Conservation (phyloP, 1,140 invertebrate genomes). For the Aphelinus certus region DNA sequence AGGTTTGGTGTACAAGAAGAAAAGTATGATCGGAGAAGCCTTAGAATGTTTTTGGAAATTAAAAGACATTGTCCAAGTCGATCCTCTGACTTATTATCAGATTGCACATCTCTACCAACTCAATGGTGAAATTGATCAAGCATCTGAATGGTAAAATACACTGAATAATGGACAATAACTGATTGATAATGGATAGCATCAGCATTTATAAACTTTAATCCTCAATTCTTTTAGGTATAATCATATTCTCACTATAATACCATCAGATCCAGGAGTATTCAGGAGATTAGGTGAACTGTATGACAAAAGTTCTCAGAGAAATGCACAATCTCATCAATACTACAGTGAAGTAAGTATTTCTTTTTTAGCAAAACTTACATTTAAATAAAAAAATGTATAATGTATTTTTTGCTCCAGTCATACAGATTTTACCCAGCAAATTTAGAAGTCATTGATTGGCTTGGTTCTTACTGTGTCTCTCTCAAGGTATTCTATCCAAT, state of each 20-base stretch:
- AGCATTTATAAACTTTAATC: neutral
- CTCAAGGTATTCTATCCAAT: too few relatives aligned
- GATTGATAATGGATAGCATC: neutral
- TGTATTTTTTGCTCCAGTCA: conserved; percentile 67
- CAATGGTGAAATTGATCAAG: conserved; percentile 79
- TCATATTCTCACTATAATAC: conserved; percentile 84
- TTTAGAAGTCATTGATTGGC: conserved; percentile 89
- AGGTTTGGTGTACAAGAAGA: conserved; percentile 80
- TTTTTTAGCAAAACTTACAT: conserved; percentile 29
- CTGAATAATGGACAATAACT: neutral
- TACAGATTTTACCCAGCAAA: conserved; percentile 91
- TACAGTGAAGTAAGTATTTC: conserved; percentile 80
- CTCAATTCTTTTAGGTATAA: conserved; percentile 73
- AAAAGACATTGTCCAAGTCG: conserved; percentile 78
- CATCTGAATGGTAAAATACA: conserved; percentile 72
- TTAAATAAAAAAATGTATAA: conserved; percentile 2
- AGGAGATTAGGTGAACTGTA: conserved; percentile 87
- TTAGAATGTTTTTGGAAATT: conserved; percentile 86
- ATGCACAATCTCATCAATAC: conserved; percentile 92
- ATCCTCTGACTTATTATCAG: conserved; percentile 88
- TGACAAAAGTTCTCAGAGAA: conserved; percentile 82
- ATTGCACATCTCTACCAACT: conserved; percentile 84
- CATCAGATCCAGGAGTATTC: conserved; percentile 84
- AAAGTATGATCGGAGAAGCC: conserved; percentile 78
- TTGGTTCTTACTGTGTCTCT: conserved; percentile 91